Conservation (phyloP, 2,797 vertebrate species). For the Tangara arthus region DNA sequence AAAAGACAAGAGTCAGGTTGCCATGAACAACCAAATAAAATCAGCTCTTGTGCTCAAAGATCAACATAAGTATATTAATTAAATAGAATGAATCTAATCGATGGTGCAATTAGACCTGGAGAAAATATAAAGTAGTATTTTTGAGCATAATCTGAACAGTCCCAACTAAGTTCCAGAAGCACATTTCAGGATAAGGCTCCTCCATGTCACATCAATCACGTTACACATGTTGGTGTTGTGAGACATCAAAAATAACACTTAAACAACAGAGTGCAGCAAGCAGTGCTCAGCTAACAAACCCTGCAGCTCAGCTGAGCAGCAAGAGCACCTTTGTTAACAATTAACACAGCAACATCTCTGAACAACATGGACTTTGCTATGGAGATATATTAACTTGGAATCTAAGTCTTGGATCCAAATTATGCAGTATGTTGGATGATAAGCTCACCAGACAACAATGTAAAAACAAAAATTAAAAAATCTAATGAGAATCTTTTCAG, state of each 20-base stretch:
- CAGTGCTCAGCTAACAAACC: neutral
- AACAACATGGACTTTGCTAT: slow-evolving; percentile 7
- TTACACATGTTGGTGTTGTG: neutral
- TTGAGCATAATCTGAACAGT: neutral
- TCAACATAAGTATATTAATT: neutral
- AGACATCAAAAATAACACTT: neutral
- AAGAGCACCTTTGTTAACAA: neutral
- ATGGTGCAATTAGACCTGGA: neutral
- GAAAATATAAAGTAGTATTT: neutral
- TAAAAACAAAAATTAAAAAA: neutral
- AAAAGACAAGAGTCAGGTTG: neutral
- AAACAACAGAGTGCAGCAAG: neutral
- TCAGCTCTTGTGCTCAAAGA: neutral
- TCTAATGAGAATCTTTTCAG: neutral
- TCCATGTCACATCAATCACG: neutral
- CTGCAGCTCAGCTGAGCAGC: neutral
- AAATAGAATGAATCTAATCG: neutral
- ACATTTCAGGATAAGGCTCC: neutral
- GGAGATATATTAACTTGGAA: neutral
- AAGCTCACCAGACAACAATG: neutral
- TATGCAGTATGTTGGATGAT: neutral
- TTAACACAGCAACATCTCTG: neutral
- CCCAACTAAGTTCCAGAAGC: neutral
- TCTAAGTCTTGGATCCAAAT: neutral
- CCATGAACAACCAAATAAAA: neutral